phyloP scores from a whole-genome alignment of 2,888 invertebrate species.

The Tanypteryx hageni region DNA sequence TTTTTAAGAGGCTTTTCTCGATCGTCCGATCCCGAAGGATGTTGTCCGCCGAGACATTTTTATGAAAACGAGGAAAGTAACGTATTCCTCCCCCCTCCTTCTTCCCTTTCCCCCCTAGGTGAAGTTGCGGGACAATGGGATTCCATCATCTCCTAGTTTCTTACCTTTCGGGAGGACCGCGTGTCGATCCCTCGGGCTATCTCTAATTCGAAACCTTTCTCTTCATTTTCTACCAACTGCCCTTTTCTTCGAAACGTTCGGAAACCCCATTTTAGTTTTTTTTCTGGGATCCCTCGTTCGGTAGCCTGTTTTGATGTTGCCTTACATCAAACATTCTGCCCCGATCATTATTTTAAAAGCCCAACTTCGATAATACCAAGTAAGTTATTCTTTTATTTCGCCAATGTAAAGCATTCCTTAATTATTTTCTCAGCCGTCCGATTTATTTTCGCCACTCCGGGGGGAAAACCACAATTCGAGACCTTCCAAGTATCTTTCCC shows the following conservation, averaged over 20 bases:
- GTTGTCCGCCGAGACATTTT: neutral
- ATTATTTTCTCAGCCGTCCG: neutral
- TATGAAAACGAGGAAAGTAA: neutral
- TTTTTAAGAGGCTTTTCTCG: neutral
- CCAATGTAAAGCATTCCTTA: no score
- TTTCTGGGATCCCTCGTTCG: neutral
- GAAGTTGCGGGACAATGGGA: constrained; percentile 7
- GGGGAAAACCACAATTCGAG: neutral
- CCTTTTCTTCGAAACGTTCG: neutral
- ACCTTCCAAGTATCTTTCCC: neutral
- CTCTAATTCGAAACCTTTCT: neutral
- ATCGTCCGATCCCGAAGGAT: neutral
- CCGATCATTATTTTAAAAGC: no score
- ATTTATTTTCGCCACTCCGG: neutral
- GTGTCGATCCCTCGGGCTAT: neutral
- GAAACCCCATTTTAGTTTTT: no score
- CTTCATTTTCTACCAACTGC: neutral
- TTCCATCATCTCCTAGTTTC: neutral
- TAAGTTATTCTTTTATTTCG: no score
- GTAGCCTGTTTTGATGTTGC: no score
- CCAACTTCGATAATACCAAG: no score
- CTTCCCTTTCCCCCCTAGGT: constrained; percentile 28
- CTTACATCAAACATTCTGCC: no score
- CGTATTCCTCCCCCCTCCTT: neutral
- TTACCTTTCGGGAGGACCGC: neutral